Base-by-base conservation (phyloP, 1,140 invertebrate genomes). In the Drosophila subobscura region DNA sequence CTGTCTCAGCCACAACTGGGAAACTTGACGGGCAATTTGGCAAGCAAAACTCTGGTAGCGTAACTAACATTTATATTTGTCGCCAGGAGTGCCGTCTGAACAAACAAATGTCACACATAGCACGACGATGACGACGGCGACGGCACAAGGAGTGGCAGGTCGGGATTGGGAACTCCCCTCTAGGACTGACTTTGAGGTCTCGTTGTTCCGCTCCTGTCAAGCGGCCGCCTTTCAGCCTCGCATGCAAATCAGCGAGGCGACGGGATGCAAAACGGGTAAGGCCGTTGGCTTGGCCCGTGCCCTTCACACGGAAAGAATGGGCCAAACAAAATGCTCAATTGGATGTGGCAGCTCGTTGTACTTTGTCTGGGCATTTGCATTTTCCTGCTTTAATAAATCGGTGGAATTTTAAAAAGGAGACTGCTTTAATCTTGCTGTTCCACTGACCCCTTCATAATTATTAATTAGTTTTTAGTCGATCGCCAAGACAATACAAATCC, bases 11-110 rank as follows among this genome's bases (percentile, higher is more conserved):
- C 47, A 37, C 52, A 46, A 33, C 29, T 33, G 29, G 50, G 58
- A 55, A 72, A 65, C 72, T 75, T 75, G 72, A 77, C 75, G 71
- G 75, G 75, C 75, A 77, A 77, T 77, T 77, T 77, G 75, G 72
- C 75, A 75, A 72, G 60, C 75, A 61, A 60, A 75, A 57, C 66
- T 75, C 66, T 60, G 66, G 75, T 71, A 75, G 75, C 75, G 75
- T 75, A 77, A 77, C 74, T 77, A 77, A 77, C 72, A 77, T 77
- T 74, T 77, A 75, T 75, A 74, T 77, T 77, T 75, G 75, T 74
- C 75, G 72, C 75, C 75, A 77, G 66, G 65, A 75, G 72, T 77
- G 75, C 65, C 72, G 75, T 71, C 75, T 77, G 64, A 77, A 71
- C 75, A 77, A 72, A 75, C 75, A 77, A 77, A 77, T 77, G 74